These are phyloP conservation scores for Drosophila mettleri DNA, from an alignment of 2,888 invertebrate genomes.

Conservation along the genomic window DNA sequence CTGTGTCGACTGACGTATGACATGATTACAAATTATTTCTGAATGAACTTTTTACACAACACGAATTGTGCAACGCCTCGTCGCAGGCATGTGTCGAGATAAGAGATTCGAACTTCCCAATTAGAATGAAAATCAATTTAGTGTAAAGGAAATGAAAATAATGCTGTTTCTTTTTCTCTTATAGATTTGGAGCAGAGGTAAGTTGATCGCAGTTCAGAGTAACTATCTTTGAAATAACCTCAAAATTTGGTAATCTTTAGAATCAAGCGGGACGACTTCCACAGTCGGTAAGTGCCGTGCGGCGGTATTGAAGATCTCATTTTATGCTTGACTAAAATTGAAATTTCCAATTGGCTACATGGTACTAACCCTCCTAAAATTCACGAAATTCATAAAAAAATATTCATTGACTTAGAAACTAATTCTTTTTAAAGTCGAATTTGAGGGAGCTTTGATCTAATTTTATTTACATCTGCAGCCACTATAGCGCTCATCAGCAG, in stretches of 20 bases:
- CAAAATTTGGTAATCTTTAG: conserved; percentile 28
- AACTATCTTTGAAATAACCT: conserved; percentile 22
- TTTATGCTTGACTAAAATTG: conserved; percentile 56
- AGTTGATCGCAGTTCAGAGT: conserved; percentile 24
- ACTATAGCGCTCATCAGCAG: conserved; percentile 81
- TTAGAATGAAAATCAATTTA: not conserved
- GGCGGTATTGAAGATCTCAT: conserved; percentile 64
- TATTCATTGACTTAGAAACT: conserved; percentile 1
- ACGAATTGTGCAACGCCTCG: conserved; percentile 53
- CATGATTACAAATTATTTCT: conserved; percentile 11
- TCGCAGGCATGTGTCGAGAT: conserved; percentile 38
- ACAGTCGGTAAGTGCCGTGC: conserved; percentile 81
- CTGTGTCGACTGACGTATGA: not conserved
- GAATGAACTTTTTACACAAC: conserved; percentile 56
- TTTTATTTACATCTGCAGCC: conserved; percentile 60
- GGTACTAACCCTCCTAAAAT: conserved; percentile 60
- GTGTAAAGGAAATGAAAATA: not conserved
- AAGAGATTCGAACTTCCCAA: conserved; percentile 15
- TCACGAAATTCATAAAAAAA: conserved; percentile 3
- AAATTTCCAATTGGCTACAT: conserved; percentile 75
- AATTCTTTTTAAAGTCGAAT: not conserved
- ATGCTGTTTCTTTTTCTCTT: not conserved
- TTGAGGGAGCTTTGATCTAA: rapidly evolving
- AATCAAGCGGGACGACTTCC: conserved; percentile 61
- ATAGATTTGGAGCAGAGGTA: conserved; percentile 64